Percentiles rank a stretch among this genome's conserved stretches.
These are phyloP conservation scores for Morone chrysops DNA, from an alignment of 2,113 vertebrate species.

Conservation along the genomic window DNA sequence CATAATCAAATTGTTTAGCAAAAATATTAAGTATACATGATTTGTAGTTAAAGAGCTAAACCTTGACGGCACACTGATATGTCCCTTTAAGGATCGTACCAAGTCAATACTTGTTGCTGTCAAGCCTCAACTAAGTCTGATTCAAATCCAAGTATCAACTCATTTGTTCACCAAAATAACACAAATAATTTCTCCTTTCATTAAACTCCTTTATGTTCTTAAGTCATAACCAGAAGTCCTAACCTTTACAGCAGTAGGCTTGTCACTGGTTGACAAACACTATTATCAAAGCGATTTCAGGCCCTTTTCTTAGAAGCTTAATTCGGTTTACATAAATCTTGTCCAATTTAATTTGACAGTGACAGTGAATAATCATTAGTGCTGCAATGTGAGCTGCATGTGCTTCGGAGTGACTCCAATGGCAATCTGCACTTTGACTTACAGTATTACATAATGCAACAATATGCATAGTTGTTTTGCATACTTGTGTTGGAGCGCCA, in stretches of 20 bases:
- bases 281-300: conserved; percentile 18
- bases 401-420: background rate
- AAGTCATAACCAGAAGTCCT: conserved; percentile 15
- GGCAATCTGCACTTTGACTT: conserved; percentile 7
- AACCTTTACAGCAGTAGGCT: background rate
- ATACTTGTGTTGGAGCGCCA: background rate
- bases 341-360: background rate
- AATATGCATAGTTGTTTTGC: background rate
- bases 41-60: background rate
- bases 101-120: background rate
- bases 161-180: too few relatives aligned
- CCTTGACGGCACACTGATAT: background rate
- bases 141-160: background rate
- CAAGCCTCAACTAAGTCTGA: background rate
- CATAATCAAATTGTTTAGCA: background rate
- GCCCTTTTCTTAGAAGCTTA: conserved; percentile 20
- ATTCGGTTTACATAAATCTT: background rate
- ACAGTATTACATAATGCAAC: background rate
- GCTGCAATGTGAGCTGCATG: background rate
- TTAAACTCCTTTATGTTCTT: conserved; percentile 39
- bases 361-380: background rate
- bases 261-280: conserved; percentile 5
- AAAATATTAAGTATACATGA: background rate
- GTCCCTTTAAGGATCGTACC: background rate
- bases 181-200: background rate